Percentiles rank a stretch among this genome's conserved stretches.
Conservation (phyloP, 2,888 invertebrate species). For the Hanleya hanleyi region DNA sequence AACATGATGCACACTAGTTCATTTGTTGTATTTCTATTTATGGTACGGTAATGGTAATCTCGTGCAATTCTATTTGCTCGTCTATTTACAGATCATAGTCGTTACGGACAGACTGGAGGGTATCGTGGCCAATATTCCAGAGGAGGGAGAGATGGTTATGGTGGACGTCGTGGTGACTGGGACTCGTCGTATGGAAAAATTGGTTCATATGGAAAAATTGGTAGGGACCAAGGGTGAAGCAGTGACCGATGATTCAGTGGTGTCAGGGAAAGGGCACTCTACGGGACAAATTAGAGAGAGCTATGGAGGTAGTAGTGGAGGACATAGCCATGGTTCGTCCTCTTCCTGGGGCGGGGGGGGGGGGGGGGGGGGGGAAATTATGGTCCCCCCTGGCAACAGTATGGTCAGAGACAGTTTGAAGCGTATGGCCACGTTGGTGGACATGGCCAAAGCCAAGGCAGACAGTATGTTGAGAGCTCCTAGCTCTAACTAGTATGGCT, state of each 20-base stretch:
- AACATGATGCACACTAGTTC: too few species aligned
- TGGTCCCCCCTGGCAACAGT: too few species aligned
- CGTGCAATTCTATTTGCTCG: too few species aligned
- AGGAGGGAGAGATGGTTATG: constrained; percentile 23
- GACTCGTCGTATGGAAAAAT: too few species aligned
- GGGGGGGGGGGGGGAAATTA: too few species aligned
- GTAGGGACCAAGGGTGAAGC: background rate
- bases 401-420: too few species aligned
- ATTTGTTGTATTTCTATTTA: too few species aligned
- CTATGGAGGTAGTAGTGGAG: constrained; percentile 2
- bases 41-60: too few species aligned
- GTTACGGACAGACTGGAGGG: constrained; percentile 19
- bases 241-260: background rate
- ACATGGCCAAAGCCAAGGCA: background rate
- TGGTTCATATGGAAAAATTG: background rate
- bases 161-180: background rate
- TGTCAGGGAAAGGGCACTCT: constrained; percentile 7
- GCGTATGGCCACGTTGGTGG: background rate
- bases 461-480: constrained; percentile 10
- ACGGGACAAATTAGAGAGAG: constrained; percentile 15
- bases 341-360: too few species aligned
- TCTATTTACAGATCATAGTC: constrained; percentile 46
- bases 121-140: constrained; percentile 24
- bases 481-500: too few species aligned
- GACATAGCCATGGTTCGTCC: background rate